Evolutionary conservation across 2,113 vertebrate genomes (phyloP), one percentile per base, ranked within the genome.

Genomic region (Gavia stellata): DNA sequence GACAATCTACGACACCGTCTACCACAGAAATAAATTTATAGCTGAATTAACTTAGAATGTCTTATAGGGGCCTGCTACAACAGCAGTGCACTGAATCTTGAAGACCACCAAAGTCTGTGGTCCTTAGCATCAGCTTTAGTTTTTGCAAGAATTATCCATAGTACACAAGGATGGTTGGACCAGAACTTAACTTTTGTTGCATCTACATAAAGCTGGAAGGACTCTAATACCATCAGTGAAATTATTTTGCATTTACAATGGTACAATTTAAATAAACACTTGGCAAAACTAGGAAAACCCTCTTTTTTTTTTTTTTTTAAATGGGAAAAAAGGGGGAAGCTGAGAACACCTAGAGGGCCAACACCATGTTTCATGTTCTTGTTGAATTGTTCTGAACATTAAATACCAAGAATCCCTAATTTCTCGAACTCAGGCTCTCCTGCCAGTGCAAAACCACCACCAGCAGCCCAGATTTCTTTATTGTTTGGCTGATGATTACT

Each of bases 401-500:
- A 89, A 88, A 49, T 38, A 81, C 19, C 25, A 93, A 63, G 7
- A 86, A 56, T 14, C 28, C 62, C 31, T 81, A 34, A 67, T 79
- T 84, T 87, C 36, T 86, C 28, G 90, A 91, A 84, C 58, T 56
- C 34, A n/a, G 56, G 17, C 56, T 72, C 36, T 78, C 36, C 40
- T 74, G 31, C 71, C 31, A 88, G 56, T 45, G 34, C 42, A 78
- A 93, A 88, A 78, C 15, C 25, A 81, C 38, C n/a, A 79, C 2
- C 52, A 67, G 29, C 38, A 86, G 47, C 38, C 3, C 0, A 90
- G 72, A 62, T 44, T 73, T 67, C 53, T 58, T 86, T 75, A 72
- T 79, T 65, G 38, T 56, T 86, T 94, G 55, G 77, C 65, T 94
- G 96, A 91, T 75, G 63, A 78, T 92, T 90, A 88, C 88, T 8